These are phyloP conservation scores for Cyrtorhinus lividipennis DNA, from an alignment of 1,140 invertebrate genomes.

Conservation along the genomic window DNA sequence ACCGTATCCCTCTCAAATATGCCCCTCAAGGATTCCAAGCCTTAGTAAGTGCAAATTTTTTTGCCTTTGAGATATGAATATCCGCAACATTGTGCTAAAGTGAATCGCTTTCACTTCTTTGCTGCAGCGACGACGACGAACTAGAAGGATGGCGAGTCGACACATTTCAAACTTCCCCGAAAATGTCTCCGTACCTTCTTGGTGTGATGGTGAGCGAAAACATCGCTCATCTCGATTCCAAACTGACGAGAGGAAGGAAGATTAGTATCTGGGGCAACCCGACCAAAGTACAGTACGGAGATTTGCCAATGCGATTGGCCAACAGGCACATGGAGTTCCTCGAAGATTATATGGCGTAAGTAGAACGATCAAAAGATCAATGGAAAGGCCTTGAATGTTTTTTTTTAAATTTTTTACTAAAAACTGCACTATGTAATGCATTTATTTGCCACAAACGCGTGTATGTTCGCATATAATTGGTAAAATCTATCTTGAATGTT, in stretches of 20 bases:
- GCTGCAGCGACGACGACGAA: neutral
- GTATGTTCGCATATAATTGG: no score
- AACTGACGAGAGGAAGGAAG: neutral
- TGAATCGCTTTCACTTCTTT: no score
- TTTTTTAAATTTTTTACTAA: no score
- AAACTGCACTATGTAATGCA: neutral
- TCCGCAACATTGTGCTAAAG: no score
- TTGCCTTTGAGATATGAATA: neutral
- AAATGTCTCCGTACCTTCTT: conserved; percentile 64
- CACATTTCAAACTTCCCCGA: conserved; percentile 43
- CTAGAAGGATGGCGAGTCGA: conserved; percentile 26
- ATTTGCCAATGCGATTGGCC: conserved; percentile 10
- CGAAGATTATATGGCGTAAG: neutral
- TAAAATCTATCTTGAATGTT: no score
- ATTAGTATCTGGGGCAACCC: conserved; percentile 10
- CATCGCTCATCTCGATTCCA: conserved; percentile 29
- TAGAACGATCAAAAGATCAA: no score
- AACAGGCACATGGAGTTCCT: conserved; percentile 4
- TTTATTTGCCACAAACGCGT: no score
- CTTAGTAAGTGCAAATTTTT: conserved; percentile 12
- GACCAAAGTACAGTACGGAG: conserved; percentile 6
- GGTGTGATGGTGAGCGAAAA: conserved; percentile 51
- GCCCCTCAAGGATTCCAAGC: conserved; percentile 16
- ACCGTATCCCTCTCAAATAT: conserved; percentile 25
- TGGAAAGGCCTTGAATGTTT: no score